Base-by-base conservation (phyloP, 1,140 invertebrate species). In the Drosophila punjabiensis region DNA sequence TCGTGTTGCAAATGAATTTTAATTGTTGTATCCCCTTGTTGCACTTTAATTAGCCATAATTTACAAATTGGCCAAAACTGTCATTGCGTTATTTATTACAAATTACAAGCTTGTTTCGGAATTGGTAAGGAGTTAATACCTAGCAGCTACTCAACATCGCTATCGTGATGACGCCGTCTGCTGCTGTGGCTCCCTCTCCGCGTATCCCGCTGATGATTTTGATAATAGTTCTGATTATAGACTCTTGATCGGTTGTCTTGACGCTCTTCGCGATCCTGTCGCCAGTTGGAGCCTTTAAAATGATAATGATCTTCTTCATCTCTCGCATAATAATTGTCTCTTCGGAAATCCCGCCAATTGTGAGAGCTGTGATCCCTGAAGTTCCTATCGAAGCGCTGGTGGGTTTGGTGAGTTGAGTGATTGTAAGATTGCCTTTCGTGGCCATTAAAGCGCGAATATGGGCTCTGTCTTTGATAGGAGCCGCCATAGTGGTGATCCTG, bases 1-100 rank as follows among this genome's bases (percentile, higher is more conserved):
- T 48, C 75, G 71, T 89, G 85, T 89, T 65, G 81, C 66, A 90
- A 90, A 90, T 90, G 82, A 90, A 90, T 90, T 90, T 90, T 90
- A 91, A 90, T 90, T 90, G 82, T 80, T 63, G 53, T 66, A 45
- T 32, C 37, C n/a, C 32, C 58, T 30, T 28, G 43, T 45, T 37
- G 13, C 52, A 14, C 53, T 39, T 39, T 75, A 85, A 81, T 85
- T 67, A 63, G 32, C 62, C 70, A 86, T 79, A 82, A 82, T 86
- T 86, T 82, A 67, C 74, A 86, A 69, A 69, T 78, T 78, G 73
- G 43, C 28, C 50, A 64, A 55, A 41, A 58, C 50, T 41, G 35
- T 39, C 69, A 60, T 30, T 73, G 53, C 55, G 7, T 52, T 43
- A 74, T 61, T 50, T 74, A 52, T 73, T 73, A 35, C 39, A n/a